Evolutionary conservation across 2,113 vertebrate species (phyloP).

Genomic region (Dicrurus megarhynchus): DNA sequence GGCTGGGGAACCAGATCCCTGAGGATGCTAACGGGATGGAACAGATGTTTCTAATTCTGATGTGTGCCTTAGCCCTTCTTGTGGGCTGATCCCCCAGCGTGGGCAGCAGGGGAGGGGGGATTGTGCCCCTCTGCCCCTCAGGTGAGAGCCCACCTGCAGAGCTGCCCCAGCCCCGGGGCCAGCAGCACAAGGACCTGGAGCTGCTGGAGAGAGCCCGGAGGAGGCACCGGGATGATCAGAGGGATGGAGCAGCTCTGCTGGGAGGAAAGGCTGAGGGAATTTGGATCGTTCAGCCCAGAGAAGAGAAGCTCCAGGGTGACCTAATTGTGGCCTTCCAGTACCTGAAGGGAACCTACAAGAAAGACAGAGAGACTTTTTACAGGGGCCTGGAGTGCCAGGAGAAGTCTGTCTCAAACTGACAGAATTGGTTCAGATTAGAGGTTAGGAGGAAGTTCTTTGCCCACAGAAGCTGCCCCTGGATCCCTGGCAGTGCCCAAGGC

Average conservation of each 20-base stretch:
- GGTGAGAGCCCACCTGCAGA: background rate
- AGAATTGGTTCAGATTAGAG: background rate
- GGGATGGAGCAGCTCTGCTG: background rate
- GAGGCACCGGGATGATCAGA: background rate
- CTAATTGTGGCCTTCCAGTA: background rate
- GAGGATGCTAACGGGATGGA: background rate
- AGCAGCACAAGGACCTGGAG: rapidly evolving
- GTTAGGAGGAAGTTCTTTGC: background rate
- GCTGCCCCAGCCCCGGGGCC: background rate
- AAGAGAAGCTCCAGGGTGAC: background rate
- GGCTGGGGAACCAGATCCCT: background rate
- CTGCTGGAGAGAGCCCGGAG: background rate
- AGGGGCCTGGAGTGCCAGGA: background rate
- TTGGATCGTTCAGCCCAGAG: background rate
- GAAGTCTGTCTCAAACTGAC: background rate
- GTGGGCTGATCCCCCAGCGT: rapidly evolving
- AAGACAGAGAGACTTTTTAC: background rate
- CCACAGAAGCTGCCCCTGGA: no score
- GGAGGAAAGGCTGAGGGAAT: background rate
- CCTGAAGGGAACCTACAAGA: background rate
- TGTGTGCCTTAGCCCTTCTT: background rate
- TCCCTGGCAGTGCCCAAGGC: background rate
- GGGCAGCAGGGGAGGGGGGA: background rate
- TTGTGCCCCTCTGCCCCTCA: background rate
- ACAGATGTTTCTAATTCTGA: no score